phyloP scores from a whole-genome alignment of 2,888 invertebrate species.

The Bimastos eiseni region DNA sequence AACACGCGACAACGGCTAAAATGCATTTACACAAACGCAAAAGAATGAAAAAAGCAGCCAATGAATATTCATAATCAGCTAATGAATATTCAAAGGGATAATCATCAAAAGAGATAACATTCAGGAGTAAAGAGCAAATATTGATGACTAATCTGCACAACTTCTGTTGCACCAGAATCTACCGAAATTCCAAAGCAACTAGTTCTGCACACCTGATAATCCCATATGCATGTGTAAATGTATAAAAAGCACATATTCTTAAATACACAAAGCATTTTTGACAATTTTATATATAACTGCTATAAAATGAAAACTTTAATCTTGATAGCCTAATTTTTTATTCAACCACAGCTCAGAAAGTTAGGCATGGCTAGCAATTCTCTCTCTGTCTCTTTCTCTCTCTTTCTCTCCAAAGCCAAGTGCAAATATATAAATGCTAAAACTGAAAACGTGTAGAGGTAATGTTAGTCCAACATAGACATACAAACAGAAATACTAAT shows the following conservation, averaged over 20 bases:
- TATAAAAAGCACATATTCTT: neutral
- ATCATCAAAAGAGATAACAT: too few species aligned
- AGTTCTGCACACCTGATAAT: neutral
- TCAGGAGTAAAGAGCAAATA: too few species aligned
- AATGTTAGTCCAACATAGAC: neutral
- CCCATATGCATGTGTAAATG: neutral
- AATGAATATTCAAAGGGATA: neutral
- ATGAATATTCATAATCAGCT: neutral
- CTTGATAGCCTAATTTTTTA: neutral
- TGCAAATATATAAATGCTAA: neutral
- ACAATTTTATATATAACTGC: neutral
- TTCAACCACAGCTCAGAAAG: neutral
- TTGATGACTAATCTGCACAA: neutral
- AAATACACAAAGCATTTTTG: neutral
- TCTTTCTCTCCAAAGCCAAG: too few species aligned
- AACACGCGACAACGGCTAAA: slow-evolving; percentile 28
- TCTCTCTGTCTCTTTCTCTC: too few species aligned
- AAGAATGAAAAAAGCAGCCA: neutral
- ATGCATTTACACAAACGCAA: neutral
- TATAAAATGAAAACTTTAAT: neutral
- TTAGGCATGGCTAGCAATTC: neutral
- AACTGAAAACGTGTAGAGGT: neutral
- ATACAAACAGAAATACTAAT: neutral
- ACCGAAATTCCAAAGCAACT: neutral
- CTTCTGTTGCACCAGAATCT: neutral